These are phyloP conservation scores for Sinocyclocheilus anophthalmus DNA, from an alignment of 2,113 vertebrate species.

Conservation along the genomic window DNA sequence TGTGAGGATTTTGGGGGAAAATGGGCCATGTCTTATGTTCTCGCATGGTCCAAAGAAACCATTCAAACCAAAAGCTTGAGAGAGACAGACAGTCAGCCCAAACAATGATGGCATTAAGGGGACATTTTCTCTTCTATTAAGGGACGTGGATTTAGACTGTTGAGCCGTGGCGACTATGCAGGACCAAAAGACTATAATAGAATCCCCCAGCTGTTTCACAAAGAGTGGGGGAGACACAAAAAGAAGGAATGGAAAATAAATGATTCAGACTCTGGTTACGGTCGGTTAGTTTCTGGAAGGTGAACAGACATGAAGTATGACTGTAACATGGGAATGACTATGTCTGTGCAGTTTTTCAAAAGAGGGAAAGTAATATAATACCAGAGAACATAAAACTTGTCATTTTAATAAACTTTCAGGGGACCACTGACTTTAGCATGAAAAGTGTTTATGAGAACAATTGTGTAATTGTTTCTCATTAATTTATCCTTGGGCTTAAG, in stretches of 20 bases:
- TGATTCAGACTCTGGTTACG: neutral
- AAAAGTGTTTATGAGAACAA: neutral
- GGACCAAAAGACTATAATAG: neutral
- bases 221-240: neutral
- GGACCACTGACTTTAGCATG: neutral
- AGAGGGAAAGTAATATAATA: neutral
- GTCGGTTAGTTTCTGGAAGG: neutral
- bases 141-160: neutral
- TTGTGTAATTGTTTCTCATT: neutral
- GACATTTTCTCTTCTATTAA: neutral
- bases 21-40: neutral
- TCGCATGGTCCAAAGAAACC: neutral
- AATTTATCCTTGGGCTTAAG: neutral
- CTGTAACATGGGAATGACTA: neutral
- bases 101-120: conserved; percentile 25
- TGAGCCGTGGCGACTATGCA: neutral
- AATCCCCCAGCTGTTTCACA: neutral
- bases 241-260: neutral
- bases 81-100: conserved; percentile 11
- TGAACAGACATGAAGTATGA: neutral
- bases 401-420: neutral
- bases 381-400: neutral
- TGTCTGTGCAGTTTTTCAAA: neutral
- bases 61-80: conserved; percentile 5
- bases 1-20: neutral